Conservation (phyloP, 2,113 vertebrate genomes). For the Ochotona curzoniae region DNA sequence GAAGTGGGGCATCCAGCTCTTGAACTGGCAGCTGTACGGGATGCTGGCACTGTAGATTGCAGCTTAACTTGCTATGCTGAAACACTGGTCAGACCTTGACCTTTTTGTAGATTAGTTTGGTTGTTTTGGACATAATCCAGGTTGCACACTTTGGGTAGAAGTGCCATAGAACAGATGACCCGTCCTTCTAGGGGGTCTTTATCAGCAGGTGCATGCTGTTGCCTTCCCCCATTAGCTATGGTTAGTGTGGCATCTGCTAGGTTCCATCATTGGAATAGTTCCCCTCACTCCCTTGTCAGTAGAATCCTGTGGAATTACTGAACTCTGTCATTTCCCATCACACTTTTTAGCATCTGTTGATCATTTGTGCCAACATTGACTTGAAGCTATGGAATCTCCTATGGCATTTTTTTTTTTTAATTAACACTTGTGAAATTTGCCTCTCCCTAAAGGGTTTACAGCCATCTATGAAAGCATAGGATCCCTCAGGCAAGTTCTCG, state of each 20-base stretch:
- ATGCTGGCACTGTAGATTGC: too few species aligned
- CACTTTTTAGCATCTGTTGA: not conserved
- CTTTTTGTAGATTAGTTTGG: too few species aligned
- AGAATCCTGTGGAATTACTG: not conserved
- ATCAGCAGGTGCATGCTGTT: not conserved
- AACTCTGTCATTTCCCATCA: not conserved
- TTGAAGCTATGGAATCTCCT: not conserved
- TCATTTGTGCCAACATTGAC: not conserved
- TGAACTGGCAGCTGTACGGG: too few species aligned
- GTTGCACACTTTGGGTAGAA: not conserved
- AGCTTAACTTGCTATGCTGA: too few species aligned
- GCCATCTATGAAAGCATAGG: conserved; percentile 90
- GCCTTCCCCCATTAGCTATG: not conserved
- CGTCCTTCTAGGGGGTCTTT: not conserved
- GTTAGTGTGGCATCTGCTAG: not conserved
- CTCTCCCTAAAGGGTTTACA: conserved; percentile 84
- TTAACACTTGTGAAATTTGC: conserved; percentile 40
- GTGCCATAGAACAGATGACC: not conserved
- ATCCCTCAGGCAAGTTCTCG: conserved; percentile 88
- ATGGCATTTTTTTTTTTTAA: not conserved
- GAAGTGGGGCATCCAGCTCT: too few species aligned
- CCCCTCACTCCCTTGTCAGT: not conserved
- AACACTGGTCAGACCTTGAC: too few species aligned
- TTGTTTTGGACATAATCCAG: not conserved
- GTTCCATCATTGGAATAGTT: not conserved